Evolutionary conservation across 2,888 invertebrate genomes (phyloP), one percentile per base, ranked within the genome.

Genomic region (Orchestes rusci): DNA sequence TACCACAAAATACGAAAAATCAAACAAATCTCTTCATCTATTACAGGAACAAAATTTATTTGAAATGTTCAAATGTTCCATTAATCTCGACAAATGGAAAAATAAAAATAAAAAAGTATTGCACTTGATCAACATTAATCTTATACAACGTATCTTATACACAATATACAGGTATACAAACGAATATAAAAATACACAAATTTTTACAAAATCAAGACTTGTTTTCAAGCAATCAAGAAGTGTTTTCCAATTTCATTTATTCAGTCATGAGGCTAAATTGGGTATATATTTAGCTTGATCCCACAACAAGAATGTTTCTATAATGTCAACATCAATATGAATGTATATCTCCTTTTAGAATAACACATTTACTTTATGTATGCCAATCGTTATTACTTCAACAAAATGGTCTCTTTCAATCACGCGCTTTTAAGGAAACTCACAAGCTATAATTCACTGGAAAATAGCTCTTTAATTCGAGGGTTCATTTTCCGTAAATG

Each of bases 141-240:
- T n/a, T n/a, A n/a, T n/a, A n/a, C n/a, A n/a, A n/a, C n/a, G n/a
- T n/a, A 37, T 20, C 38, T 33, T 38, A 42, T 42, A 46, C 42
- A 46, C 41, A 46, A 42, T 46, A 46, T 46, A 42, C 42, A 46
- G 38, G 42, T 42, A 46, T 46, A 46, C 41, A 46, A 41, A 46
- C 46, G 39, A 41, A 46, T 42, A 46, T 47, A 47, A 46, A 41
- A 42, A 46, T 46, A 46, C 46, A 46, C 38, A 46, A n/a, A 38
- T 41, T 42, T 46, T 38, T 37, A 42, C 40, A 46, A 46, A 42
- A 41, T 27, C 40, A 46, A 46, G 39, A 44, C 39, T 39, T 43
- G 19, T 7, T 32, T 40, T 28, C 41, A 37, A 40, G 36, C 41
- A 23, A 27, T 43, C 16, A 17, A n/a, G n/a, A 12, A 28, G 30